Percentiles rank a stretch among this genome's conserved stretches.
phyloP scores from a whole-genome alignment of 2,888 invertebrate genomes.

The Orthonychiurus folsomi region DNA sequence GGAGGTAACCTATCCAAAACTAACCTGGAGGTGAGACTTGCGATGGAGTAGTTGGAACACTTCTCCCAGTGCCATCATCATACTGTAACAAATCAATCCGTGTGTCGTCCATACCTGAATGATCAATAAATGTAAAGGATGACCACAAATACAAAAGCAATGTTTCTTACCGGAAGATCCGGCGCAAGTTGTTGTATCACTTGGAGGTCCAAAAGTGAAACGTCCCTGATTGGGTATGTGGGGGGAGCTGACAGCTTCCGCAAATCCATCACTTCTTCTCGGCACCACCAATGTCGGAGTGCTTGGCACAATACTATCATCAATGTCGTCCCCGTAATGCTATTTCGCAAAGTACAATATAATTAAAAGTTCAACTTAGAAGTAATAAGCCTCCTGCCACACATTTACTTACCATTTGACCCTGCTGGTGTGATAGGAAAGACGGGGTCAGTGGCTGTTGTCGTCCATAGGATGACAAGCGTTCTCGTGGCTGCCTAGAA shows the following conservation, averaged over 20 bases:
- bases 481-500: constrained; percentile 20
- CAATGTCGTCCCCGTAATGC: constrained; percentile 51
- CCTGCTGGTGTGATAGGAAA: background rate
- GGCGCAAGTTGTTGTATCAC: constrained; percentile 10
- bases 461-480: constrained; percentile 32
- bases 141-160: too few species aligned
- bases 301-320: constrained; percentile 77
- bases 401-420: constrained; percentile 1
- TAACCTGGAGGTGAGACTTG: constrained; percentile 54
- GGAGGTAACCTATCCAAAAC: background rate
- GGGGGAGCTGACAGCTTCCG: constrained; percentile 85
- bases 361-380: background rate
- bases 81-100: constrained; percentile 60
- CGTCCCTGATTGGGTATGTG: constrained; percentile 54
- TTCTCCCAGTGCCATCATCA: constrained; percentile 57
- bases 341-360: background rate
- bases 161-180: constrained; percentile 7
- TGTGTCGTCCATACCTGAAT: constrained; percentile 57
- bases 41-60: constrained; percentile 59
- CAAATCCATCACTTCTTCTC: constrained; percentile 73
- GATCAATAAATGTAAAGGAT: background rate
- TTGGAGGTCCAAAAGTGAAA: constrained; percentile 50
- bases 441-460: constrained; percentile 7
- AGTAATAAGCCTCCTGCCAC: too few species aligned
- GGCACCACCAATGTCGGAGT: constrained; percentile 80